A percentile compares a stretch with the other conserved stretches of the same genome.
These are phyloP conservation scores for Vipera ursinii DNA, from an alignment of 2,797 vertebrate genomes.

Conservation along the genomic window DNA sequence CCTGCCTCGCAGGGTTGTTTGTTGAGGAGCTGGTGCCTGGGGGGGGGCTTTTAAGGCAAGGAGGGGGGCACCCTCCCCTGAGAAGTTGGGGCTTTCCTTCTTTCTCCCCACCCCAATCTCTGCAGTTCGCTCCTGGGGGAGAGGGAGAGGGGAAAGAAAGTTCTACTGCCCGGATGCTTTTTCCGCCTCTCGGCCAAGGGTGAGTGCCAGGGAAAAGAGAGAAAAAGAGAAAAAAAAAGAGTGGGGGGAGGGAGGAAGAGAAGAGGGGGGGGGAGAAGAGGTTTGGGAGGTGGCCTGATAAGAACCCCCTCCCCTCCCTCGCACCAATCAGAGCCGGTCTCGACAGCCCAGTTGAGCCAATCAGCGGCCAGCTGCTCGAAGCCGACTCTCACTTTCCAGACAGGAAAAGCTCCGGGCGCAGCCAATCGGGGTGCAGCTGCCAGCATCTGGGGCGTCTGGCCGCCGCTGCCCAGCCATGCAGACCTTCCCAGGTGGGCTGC, in stretches of 20 bases:
- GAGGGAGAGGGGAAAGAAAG: constrained; percentile 34
- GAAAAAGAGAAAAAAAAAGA: no score
- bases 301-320: not conserved
- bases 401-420: not conserved
- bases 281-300: not conserved
- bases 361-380: not conserved
- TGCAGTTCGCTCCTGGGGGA: not conserved
- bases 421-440: constrained; percentile 20
- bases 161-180: not conserved
- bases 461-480: not conserved
- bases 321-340: not conserved
- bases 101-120: not conserved
- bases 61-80: no score
- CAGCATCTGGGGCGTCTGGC: constrained; percentile 19
- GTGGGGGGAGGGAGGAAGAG: no score
- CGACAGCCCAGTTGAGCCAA: constrained; percentile 27
- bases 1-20: not conserved
- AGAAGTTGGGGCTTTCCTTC: not conserved
- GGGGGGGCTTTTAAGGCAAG: not conserved
- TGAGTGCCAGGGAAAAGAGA: not conserved
- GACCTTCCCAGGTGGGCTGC: not conserved
- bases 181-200: no score
- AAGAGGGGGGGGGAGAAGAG: not conserved
- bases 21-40: not conserved
- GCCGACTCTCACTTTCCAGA: not conserved